phyloP scores from a whole-genome alignment of 2,797 vertebrate species.

The Melanotaenia pygmaea region DNA sequence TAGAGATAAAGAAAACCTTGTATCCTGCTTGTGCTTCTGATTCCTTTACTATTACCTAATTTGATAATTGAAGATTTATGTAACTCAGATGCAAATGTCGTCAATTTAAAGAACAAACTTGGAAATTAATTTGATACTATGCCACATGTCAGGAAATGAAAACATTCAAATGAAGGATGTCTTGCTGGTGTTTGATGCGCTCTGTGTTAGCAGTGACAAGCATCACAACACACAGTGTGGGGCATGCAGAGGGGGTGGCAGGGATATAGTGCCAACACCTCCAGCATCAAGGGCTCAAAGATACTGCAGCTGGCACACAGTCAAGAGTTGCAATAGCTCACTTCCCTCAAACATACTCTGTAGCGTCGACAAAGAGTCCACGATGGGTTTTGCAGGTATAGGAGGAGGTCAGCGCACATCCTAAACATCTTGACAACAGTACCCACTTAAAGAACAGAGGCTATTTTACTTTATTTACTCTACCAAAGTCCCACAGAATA shows the following conservation, averaged over 20 bases:
- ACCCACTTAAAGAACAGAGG: conserved; percentile 6
- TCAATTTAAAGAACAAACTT: conserved; percentile 27
- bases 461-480: conserved; percentile 19
- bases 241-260: conserved; percentile 71
- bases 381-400: neutral
- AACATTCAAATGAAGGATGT: conserved; percentile 32
- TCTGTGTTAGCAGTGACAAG: conserved; percentile 39
- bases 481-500: conserved; percentile 13
- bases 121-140: conserved; percentile 19
- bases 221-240: conserved; percentile 55
- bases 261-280: conserved; percentile 69
- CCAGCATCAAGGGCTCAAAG: conserved; percentile 76
- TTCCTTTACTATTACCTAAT: conserved; percentile 14
- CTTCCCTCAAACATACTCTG: conserved; percentile 27
- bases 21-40: neutral
- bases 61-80: conserved; percentile 17
- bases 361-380: conserved; percentile 7
- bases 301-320: conserved; percentile 55
- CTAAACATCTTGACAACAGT: neutral
- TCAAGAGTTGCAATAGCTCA: conserved; percentile 35
- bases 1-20: neutral
- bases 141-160: conserved; percentile 1
- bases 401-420: conserved; percentile 4
- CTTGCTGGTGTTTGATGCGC: conserved; percentile 46
- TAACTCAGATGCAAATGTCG: conserved; percentile 13